Base-by-base conservation (phyloP, 2,797 vertebrate species). In the Diglossa cyanea region DNA sequence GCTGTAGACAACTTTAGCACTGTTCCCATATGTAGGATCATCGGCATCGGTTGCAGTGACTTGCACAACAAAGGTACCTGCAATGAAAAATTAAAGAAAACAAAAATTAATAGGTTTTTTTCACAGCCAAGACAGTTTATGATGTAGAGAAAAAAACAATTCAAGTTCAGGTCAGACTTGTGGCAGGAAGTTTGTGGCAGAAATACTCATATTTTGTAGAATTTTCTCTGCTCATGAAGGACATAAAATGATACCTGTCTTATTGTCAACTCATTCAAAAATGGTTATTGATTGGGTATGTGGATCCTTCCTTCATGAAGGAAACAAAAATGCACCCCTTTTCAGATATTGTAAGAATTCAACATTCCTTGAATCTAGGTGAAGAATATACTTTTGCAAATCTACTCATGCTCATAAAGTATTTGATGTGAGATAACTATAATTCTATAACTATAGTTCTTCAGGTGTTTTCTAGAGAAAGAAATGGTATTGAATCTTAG, bases 51-150 rank as follows among this genome's bases (percentile, higher is more conserved):
- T 98, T 48, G 98, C 98, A 6, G 98, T 98, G 89, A 98, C 98
- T 97, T 98, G 98, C 67, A 98, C 97, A 78, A 98, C 98, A 94
- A 98, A 98, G 53, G 98, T 98, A 85, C 98, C 98, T 98, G 97
- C 42, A 97, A 97, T 31, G 60, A 97, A 61, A 97, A 95, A 70
- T 92, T 67, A 75, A 66, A 76, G 17, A 71, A 90, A 97, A 91
- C 35, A 62, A 79, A 72, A 86, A 84, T 66, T 35, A 53, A 54
- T 17, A 10, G 14, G 0, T 5, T 45, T 40, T 76, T 65, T 57
- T 24, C 18, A 67, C 4, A 18, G 17, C 17, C 15, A 80, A 74
- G 40, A 40, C 25, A 72, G 37, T 44, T 90, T 54, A 44, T 26
- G n/a, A 48, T 71, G 20, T 30, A 50, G 24, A 53, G 72, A 76